phyloP scores from a whole-genome alignment of 2,797 vertebrate genomes.

The Hemibagrus guttatus region DNA sequence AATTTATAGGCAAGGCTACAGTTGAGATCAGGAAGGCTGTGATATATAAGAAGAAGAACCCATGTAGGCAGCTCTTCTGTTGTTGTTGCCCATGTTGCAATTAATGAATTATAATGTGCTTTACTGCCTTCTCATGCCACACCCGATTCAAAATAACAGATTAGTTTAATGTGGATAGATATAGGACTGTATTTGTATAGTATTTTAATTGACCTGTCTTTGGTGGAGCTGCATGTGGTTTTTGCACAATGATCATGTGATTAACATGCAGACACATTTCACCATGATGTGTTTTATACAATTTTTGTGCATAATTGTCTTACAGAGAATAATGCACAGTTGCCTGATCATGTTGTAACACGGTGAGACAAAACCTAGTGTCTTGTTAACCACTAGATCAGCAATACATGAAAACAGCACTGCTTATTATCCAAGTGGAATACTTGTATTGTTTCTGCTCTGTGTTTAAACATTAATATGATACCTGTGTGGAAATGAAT shows the following conservation, averaged over 20 bases:
- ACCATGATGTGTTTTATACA: not conserved
- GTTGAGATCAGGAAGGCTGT: constrained; percentile 81
- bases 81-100: constrained; percentile 88
- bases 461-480: constrained; percentile 28
- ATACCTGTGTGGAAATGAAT: not conserved
- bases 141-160: constrained; percentile 21
- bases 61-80: constrained; percentile 86
- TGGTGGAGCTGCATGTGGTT: not conserved
- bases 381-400: constrained; percentile 54
- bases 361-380: constrained; percentile 20
- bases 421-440: constrained; percentile 52
- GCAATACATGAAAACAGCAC: constrained; percentile 10
- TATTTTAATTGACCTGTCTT: constrained; percentile 1
- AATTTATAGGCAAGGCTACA: constrained; percentile 82
- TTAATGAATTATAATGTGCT: constrained; percentile 26
- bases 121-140: not conserved
- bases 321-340: not conserved
- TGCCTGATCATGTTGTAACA: constrained; percentile 2
- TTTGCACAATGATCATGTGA: constrained; percentile 22
- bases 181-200: not conserved
- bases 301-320: too few species aligned
- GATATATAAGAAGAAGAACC: constrained; percentile 85
- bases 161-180: not conserved
- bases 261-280: constrained; percentile 26
- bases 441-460: constrained; percentile 42